Evolutionary conservation across 1,140 invertebrate species (phyloP).

Genomic region (Hypsibius dujardini): DNA sequence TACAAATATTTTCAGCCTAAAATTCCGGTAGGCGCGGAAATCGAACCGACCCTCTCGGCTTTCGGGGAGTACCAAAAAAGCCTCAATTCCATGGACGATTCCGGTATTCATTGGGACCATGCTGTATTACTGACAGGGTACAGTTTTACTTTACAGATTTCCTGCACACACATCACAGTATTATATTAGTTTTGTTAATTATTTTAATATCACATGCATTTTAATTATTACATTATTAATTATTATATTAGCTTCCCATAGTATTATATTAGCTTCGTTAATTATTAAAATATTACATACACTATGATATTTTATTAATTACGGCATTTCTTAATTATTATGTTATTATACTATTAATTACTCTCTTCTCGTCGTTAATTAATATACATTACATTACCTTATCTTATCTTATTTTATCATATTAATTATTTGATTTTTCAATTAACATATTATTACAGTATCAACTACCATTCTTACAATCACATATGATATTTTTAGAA

Average conservation of each 20-base stretch:
- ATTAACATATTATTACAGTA: too few relatives aligned
- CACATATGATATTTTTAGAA: not conserved
- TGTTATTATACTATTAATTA: not conserved
- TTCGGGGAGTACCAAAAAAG: not conserved
- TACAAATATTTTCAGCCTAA: not conserved
- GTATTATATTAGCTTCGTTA: not conserved
- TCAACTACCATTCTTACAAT: too few relatives aligned
- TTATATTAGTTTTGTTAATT: not conserved
- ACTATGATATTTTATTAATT: not conserved
- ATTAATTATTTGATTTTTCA: too few relatives aligned
- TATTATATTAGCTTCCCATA: too few relatives aligned
- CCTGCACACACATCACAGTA: not conserved
- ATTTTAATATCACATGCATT: too few relatives aligned
- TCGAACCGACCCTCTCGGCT: not conserved
- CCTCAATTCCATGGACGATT: not conserved
- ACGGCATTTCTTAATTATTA: not conserved
- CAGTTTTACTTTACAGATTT: not conserved
- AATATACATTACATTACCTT: too few relatives aligned
- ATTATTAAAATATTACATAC: not conserved
- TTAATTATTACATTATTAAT: too few relatives aligned
- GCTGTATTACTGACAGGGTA: not conserved
- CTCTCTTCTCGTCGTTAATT: not conserved
- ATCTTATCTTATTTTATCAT: too few relatives aligned
- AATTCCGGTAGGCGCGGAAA: not conserved
- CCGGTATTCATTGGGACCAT: conserved; percentile 4